These are phyloP conservation scores for Sebastes cheni DNA, from an alignment of 2,797 vertebrate species.

Conservation along the genomic window DNA sequence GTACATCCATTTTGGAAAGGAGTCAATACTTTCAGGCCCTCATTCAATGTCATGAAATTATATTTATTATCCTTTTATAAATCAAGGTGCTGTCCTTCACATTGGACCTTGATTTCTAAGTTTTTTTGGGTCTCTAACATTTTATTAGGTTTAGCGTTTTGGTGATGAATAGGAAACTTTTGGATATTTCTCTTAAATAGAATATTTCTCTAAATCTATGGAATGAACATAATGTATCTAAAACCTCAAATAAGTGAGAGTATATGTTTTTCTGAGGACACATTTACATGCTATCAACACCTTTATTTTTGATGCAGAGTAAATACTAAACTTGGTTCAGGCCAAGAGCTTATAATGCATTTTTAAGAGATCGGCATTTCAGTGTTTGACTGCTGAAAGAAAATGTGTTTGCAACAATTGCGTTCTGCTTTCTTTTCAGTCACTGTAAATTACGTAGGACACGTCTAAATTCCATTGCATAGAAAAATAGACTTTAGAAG, in stretches of 20 bases:
- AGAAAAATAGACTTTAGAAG: neutral
- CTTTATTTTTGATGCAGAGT: neutral
- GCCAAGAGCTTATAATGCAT: neutral
- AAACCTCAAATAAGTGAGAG: neutral
- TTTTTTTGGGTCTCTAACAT: neutral
- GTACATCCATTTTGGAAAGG: neutral
- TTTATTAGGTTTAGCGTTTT: neutral
- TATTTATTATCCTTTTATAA: neutral
- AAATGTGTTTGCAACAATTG: neutral
- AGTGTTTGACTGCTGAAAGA: neutral
- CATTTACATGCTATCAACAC: neutral
- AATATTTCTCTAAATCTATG: neutral
- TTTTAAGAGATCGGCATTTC: no score
- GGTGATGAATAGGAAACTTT: neutral
- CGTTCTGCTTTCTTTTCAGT: neutral
- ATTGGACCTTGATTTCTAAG: neutral
- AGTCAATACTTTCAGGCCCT: neutral
- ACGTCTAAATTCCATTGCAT: neutral
- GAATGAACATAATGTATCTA: neutral
- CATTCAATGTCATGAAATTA: neutral
- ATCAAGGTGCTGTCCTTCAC: neutral
- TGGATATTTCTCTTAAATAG: neutral
- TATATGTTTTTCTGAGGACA: neutral
- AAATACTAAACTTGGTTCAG: neutral
- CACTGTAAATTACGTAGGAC: neutral